Evolutionary conservation across 2,888 invertebrate species (phyloP).

Genomic region (Cheilosia pagana): DNA sequence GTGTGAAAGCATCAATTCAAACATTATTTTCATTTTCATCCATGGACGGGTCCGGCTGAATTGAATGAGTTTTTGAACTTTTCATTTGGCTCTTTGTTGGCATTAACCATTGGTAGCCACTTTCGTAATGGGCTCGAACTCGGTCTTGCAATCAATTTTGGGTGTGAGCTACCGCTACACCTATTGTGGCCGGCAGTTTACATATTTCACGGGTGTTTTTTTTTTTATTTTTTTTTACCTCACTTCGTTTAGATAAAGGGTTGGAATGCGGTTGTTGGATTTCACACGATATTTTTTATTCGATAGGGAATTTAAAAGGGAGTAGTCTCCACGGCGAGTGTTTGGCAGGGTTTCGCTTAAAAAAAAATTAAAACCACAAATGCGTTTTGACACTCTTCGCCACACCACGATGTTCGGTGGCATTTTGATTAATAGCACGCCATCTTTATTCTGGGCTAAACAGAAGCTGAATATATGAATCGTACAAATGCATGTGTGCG

Average conservation of each 20-base stretch:
- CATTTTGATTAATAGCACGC: slow-evolving; percentile 46
- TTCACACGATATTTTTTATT: slow-evolving; percentile 61
- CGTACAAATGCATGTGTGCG: slow-evolving; percentile 33
- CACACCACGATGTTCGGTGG: slow-evolving; percentile 34
- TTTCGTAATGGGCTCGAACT: slow-evolving; percentile 13
- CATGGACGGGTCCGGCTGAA: slow-evolving; percentile 1
- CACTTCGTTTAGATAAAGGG: slow-evolving; percentile 22
- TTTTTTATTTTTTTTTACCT: slow-evolving; percentile 3
- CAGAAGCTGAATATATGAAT: slow-evolving; percentile 20
- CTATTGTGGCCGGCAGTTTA: slow-evolving; percentile 22
- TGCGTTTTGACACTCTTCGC: slow-evolving; percentile 20
- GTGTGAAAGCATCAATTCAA: not conserved
- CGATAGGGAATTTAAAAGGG: slow-evolving; percentile 31
- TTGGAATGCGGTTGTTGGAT: slow-evolving; percentile 29
- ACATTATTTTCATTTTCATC: slow-evolving; percentile 8
- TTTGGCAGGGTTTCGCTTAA: not conserved
- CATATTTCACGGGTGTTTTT: slow-evolving; percentile 1
- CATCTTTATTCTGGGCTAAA: slow-evolving; percentile 8
- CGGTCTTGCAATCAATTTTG: slow-evolving; percentile 12
- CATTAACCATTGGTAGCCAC: slow-evolving; percentile 3
- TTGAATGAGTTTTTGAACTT: slow-evolving; percentile 27
- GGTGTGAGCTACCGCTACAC: slow-evolving; percentile 16
- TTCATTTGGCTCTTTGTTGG: not conserved
- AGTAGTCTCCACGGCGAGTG: slow-evolving; percentile 8
- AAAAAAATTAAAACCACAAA: slow-evolving; percentile 4